phyloP scores from a whole-genome alignment of 2,797 vertebrate genomes.

The Chelmon rostratus region DNA sequence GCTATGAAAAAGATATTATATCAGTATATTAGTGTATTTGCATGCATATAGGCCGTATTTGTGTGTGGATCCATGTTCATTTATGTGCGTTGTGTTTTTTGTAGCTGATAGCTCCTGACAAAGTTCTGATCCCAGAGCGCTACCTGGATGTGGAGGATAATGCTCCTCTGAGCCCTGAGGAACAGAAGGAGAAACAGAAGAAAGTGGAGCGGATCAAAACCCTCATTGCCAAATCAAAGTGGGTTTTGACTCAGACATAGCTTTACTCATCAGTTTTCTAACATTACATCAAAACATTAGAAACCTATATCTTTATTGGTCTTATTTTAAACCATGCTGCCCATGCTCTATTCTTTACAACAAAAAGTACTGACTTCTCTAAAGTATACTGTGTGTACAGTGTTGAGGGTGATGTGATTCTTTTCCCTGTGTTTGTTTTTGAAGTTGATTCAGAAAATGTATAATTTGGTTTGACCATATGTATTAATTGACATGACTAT shows the following conservation, averaged over 20 bases:
- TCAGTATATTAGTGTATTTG: not conserved
- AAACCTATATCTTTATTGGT: not conserved
- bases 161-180: constrained; percentile 92
- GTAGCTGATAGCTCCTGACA: constrained; percentile 91
- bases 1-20: not conserved
- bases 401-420: not conserved
- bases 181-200: constrained; percentile 95
- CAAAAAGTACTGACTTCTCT: not conserved
- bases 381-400: not conserved
- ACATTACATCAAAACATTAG: not conserved
- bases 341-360: not conserved
- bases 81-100: constrained; percentile 11
- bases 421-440: too few species aligned
- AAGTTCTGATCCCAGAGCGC: constrained; percentile 92
- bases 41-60: not conserved
- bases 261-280: not conserved
- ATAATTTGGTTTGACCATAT: not conserved
- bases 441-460: not conserved
- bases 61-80: not conserved
- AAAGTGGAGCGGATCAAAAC: constrained; percentile 97
- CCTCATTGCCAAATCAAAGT: constrained; percentile 98
- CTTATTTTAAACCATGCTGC: not conserved
- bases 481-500: too few species aligned
- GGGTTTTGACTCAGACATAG: constrained; percentile 14
- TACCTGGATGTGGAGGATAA: constrained; percentile 91